phyloP scores from a whole-genome alignment of 1,140 invertebrate species.

The Zaprionus camerounensis region DNA sequence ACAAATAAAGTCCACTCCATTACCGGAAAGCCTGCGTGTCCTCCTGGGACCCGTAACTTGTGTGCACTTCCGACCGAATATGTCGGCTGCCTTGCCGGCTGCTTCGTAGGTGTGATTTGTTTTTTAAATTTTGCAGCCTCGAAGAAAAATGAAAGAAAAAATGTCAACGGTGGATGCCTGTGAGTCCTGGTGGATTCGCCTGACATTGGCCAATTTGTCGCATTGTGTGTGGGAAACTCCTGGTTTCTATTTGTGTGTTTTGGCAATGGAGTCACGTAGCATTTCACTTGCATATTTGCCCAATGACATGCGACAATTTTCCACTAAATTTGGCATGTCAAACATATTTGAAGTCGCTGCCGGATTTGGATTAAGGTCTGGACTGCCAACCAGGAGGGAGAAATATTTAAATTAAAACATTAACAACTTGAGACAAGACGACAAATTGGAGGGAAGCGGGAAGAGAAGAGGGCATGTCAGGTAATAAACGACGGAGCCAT shows the following conservation, averaged over 20 bases:
- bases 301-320: constrained; percentile 80
- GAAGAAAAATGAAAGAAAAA: constrained; percentile 32
- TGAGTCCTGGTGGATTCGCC: not conserved
- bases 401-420: constrained; percentile 80
- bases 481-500: constrained; percentile 66
- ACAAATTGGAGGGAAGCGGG: not conserved
- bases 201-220: constrained; percentile 70
- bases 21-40: constrained; percentile 58
- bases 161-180: constrained; percentile 15
- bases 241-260: constrained; percentile 54
- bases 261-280: constrained; percentile 71
- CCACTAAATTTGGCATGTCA: constrained; percentile 80
- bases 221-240: constrained; percentile 29
- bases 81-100: constrained; percentile 44
- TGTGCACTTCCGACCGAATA: constrained; percentile 48
- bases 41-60: constrained; percentile 39
- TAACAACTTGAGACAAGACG: constrained; percentile 63
- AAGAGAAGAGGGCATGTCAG: constrained; percentile 30
- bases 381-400: constrained; percentile 1
- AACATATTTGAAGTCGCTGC: constrained; percentile 63
- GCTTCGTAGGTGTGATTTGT: constrained; percentile 75
- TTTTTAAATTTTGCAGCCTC: constrained; percentile 66
- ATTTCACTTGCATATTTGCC: constrained; percentile 72
- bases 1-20: constrained; percentile 79
- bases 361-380: not conserved